Evolutionary conservation across 2,888 invertebrate species (phyloP).

Genomic region (Rambutsinella grinnellia): DNA sequence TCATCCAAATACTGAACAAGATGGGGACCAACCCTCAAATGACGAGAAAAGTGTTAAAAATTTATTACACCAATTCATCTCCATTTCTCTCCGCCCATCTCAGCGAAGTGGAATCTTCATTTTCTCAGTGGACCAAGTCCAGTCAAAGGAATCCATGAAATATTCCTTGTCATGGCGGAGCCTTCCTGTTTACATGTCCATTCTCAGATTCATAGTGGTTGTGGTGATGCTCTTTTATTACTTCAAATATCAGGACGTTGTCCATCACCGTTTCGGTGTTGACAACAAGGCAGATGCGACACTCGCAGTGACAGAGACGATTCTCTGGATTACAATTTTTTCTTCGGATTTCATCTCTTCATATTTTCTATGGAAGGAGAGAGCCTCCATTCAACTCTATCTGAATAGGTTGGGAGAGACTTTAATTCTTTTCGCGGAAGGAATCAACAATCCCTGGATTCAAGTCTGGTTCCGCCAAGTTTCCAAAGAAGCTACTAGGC

Average conservation of each 20-base stretch:
- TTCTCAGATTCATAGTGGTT: not conserved
- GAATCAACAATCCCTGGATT: slow-evolving; percentile 1
- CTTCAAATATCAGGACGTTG: not conserved
- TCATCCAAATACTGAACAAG: too few relatives aligned
- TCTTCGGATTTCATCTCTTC: slow-evolving; percentile 5
- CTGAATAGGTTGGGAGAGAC: slow-evolving; percentile 1
- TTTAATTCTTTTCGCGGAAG: slow-evolving; percentile 4
- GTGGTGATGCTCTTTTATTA: not conserved
- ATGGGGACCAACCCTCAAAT: too few relatives aligned
- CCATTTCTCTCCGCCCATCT: not conserved
- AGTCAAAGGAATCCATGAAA: not conserved
- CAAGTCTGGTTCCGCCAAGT: slow-evolving; percentile 6
- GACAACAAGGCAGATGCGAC: slow-evolving; percentile 6
- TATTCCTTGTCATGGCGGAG: not conserved
- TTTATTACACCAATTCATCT: not conserved
- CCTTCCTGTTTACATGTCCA: not conserved
- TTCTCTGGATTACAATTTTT: slow-evolving; percentile 19
- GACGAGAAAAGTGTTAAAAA: not conserved
- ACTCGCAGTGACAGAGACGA: slow-evolving; percentile 20
- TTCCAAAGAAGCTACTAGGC: not conserved
- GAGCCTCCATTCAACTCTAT: not conserved
- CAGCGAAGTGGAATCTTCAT: slow-evolving; percentile 26
- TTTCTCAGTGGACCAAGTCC: not conserved
- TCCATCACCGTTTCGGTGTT: slow-evolving; percentile 12
- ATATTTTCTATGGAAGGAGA: slow-evolving; percentile 8